A percentile compares a stretch with the other conserved stretches of the same genome.
phyloP scores from a whole-genome alignment of 2,113 vertebrate species.

The Aramus guarauna region DNA sequence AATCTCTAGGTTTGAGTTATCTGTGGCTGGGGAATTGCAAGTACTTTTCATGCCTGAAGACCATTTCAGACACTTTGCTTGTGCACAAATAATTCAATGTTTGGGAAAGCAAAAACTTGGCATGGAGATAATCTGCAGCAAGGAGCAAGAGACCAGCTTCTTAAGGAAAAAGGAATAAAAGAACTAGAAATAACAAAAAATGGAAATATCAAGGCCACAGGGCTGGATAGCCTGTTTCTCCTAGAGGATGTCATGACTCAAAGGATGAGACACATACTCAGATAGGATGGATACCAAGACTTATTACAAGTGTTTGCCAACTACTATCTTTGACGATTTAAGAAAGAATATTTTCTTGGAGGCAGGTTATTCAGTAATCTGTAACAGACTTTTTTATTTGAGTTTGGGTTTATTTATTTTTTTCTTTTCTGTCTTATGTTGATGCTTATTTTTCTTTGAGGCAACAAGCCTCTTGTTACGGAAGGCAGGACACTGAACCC shows the following conservation, averaged over 20 bases:
- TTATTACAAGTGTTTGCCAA: background rate
- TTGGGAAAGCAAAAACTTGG: background rate
- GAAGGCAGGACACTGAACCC: background rate
- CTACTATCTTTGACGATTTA: background rate
- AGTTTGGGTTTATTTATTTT: rapidly evolving
- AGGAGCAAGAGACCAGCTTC: background rate
- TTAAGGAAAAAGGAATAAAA: background rate
- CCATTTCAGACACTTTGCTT: background rate
- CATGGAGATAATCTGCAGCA: background rate
- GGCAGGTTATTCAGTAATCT: background rate
- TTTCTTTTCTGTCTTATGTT: background rate
- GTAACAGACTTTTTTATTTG: background rate
- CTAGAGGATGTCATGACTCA: background rate
- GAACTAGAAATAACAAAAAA: background rate
- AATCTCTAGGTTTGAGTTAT: background rate
- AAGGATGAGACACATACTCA: background rate
- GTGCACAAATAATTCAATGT: background rate
- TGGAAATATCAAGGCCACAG: background rate
- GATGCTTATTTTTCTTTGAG: background rate
- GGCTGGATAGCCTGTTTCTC: background rate
- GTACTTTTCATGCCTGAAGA: constrained; percentile 14
- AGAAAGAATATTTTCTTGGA: background rate
- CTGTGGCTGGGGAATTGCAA: background rate
- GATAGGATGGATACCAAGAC: background rate
- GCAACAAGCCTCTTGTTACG: background rate